A percentile compares a stretch with the other conserved stretches of the same genome.
Conservation (phyloP, 2,888 invertebrate species). For the Prosapia bicincta region DNA sequence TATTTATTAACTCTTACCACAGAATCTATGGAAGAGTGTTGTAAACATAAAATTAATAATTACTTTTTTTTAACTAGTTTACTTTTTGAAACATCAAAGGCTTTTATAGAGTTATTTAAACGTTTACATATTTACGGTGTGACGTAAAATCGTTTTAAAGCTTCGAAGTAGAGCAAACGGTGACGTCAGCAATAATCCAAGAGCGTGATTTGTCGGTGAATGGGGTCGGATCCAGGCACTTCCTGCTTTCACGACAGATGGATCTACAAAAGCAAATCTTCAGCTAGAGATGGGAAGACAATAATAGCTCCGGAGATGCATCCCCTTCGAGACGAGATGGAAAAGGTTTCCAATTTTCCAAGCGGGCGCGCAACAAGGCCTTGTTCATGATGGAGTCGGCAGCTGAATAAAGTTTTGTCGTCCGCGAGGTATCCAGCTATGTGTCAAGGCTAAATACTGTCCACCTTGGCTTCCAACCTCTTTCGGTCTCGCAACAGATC, state of each 20-base stretch:
- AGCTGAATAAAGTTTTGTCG: neutral
- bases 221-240: neutral
- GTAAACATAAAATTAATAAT: no score
- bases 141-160: no score
- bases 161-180: no score
- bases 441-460: neutral
- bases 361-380: neutral
- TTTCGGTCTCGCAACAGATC: no score
- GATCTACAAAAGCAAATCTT: neutral
- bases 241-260: neutral
- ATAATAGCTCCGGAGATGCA: neutral
- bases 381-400: neutral
- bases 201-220: neutral
- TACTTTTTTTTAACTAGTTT: no score
- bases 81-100: no score
- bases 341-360: neutral
- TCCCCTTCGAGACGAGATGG: neutral
- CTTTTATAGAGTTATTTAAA: no score
- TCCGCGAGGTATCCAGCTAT: neutral
- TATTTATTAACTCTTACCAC: no score
- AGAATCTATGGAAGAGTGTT: no score
- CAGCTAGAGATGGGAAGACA: neutral
- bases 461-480: no score
- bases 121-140: no score
- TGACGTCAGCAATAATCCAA: neutral